Evolutionary conservation across 2,888 invertebrate genomes (phyloP), one percentile per base, ranked within the genome.

Genomic region (Alloscopus bannaensis): DNA sequence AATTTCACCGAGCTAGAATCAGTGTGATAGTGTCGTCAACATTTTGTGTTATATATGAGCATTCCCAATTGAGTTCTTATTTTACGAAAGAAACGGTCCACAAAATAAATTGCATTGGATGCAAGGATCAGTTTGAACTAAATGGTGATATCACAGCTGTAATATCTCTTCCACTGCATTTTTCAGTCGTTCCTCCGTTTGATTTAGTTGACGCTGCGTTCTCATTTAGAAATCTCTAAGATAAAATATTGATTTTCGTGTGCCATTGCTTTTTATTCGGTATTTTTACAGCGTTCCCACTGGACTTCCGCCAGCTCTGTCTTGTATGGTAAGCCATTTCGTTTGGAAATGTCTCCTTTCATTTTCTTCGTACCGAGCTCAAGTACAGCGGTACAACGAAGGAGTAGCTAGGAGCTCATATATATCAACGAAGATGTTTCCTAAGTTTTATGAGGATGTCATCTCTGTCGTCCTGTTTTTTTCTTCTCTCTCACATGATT

Each of bases 261-360:
- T 65, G 26, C 47, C 50, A 70, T 78, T 68, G 70, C 64, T 47
- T 78, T 78, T 70, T 66, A 77, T 81, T 66, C 26, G 52, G 13
- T 66, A 24, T 59, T 62, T 82, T 65, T 75, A 45, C 81, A 84
- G 84, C 83, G 8, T 84, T 84, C 69, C 81, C 82, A 81, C 83
- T 86, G 84, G 86, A 86, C 82, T 70, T 86, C 52, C 84, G 86
- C 83, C 86, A 86, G 81, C 80, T 86, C 6, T 86, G 86, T 77
- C 83, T 86, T 52, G 84, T 85, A 52, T 85, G 85, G 83, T 83
- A 80, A 83, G 83, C 80, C 29, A 47, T 29, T 20, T 71, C 40
- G n/a, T 40, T 72, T 40, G 62, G 45, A 73, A 73, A 73, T 13
- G 16, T 36, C 26, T 64, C 29, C 31, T 31, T 47, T 64, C 40